These are phyloP conservation scores for Trichonephila clavipes DNA, from an alignment of 1,140 invertebrate genomes.

Conservation along the genomic window DNA sequence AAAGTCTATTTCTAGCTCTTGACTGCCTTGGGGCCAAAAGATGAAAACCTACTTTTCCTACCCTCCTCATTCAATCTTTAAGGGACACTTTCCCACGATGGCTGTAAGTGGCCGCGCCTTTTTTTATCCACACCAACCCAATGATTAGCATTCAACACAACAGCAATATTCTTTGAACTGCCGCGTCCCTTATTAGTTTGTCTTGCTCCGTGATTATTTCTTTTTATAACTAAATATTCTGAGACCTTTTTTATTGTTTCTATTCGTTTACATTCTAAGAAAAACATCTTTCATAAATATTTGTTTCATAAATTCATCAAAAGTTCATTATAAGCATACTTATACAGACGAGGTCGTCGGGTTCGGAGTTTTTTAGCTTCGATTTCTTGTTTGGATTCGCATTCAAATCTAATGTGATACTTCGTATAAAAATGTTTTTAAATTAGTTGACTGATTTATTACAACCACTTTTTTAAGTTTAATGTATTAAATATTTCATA, in stretches of 20 bases:
- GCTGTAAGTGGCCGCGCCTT: neutral
- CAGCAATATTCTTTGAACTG: neutral
- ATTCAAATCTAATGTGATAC: too few species aligned
- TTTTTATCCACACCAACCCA: neutral
- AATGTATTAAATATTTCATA: too few species aligned
- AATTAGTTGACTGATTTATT: too few species aligned
- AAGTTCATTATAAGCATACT: too few species aligned
- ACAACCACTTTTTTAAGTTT: too few species aligned
- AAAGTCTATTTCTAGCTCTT: neutral
- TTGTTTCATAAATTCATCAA: too few species aligned
- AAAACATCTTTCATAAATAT: too few species aligned
- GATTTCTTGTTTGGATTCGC: too few species aligned
- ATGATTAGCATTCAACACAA: neutral
- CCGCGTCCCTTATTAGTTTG: neutral
- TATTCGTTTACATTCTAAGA: neutral
- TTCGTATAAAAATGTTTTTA: too few species aligned
- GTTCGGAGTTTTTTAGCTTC: too few species aligned
- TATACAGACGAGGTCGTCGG: too few species aligned
- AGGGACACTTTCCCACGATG: slow-evolving; percentile 20
- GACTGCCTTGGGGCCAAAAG: neutral
- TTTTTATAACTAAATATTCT: neutral
- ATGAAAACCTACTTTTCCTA: neutral
- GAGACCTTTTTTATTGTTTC: neutral
- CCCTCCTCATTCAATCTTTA: neutral
- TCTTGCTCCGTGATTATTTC: neutral